Evolutionary conservation across 1,140 invertebrate genomes (phyloP).

Genomic region (Aphelenchoides besseyi): DNA sequence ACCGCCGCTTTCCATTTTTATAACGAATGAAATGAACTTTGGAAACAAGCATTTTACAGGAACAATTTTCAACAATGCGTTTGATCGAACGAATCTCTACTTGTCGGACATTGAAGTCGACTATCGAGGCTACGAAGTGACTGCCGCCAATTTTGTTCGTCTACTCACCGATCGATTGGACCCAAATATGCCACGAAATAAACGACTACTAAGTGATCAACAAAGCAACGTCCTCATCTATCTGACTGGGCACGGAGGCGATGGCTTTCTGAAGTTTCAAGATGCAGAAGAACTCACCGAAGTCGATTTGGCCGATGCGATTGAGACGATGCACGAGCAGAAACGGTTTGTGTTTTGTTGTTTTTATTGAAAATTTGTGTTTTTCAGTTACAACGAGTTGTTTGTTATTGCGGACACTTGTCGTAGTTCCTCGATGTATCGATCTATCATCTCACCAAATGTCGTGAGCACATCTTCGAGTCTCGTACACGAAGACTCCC

Average conservation of each 20-base stretch:
- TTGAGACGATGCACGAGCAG: slow-evolving; percentile 96
- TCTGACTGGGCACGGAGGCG: slow-evolving; percentile 88
- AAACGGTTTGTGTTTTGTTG: slow-evolving; percentile 10
- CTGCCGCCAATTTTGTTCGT: slow-evolving; percentile 96
- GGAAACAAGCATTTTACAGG: slow-evolving; percentile 62
- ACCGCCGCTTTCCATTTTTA: background rate
- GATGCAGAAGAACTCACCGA: slow-evolving; percentile 99
- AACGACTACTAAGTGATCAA: slow-evolving; percentile 89
- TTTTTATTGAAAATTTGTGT: slow-evolving; percentile 23
- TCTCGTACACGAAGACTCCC: slow-evolving; percentile 92
- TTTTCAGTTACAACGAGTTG: slow-evolving; percentile 87
- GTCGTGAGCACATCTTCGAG: slow-evolving; percentile 93
- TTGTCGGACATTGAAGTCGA: slow-evolving; percentile 93
- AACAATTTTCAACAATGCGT: slow-evolving; percentile 94
- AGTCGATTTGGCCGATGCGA: slow-evolving; percentile 92
- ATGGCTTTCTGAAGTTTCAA: slow-evolving; percentile 98
- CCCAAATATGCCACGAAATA: slow-evolving; percentile 85
- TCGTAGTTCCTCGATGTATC: slow-evolving; percentile 96
- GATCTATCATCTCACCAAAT: slow-evolving; percentile 95
- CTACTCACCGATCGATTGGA: slow-evolving; percentile 85
- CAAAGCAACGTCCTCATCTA: slow-evolving; percentile 96
- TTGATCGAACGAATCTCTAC: slow-evolving; percentile 97
- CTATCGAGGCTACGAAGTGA: slow-evolving; percentile 95
- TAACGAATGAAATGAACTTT: background rate
- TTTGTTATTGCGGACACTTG: slow-evolving; percentile 99